A percentile compares a stretch with the other conserved stretches of the same genome.
phyloP scores from a whole-genome alignment of 2,888 invertebrate species.

The Stenichneumon culpator region DNA sequence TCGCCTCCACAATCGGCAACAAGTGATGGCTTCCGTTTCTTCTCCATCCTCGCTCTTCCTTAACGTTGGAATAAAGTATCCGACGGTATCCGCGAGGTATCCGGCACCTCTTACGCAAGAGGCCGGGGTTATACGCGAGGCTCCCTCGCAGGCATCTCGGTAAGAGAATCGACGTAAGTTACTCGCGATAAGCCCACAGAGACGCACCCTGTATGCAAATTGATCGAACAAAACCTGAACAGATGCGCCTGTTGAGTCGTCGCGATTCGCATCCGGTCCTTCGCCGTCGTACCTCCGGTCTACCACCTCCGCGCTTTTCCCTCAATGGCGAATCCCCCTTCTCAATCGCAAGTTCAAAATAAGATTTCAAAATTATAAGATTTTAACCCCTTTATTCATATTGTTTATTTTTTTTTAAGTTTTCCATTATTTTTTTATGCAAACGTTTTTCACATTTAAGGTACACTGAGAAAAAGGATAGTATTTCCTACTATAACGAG shows the following conservation, averaged over 20 bases:
- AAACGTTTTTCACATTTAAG: too few relatives aligned
- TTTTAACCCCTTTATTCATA: not conserved
- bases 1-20: slow-evolving; percentile 34
- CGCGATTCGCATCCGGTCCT: slow-evolving; percentile 55
- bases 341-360: not conserved
- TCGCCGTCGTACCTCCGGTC: slow-evolving; percentile 75
- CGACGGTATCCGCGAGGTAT: not conserved
- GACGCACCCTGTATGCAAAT: slow-evolving; percentile 58
- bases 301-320: not conserved
- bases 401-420: not conserved
- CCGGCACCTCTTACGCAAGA: slow-evolving; percentile 30
- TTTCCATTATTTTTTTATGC: not conserved
- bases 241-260: slow-evolving; percentile 35
- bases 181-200: slow-evolving; percentile 53
- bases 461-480: too few relatives aligned
- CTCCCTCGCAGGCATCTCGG: slow-evolving; percentile 23
- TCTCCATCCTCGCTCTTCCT: slow-evolving; percentile 22
- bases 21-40: slow-evolving; percentile 51
- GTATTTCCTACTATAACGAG: too few relatives aligned
- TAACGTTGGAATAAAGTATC: slow-evolving; percentile 31
- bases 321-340: not conserved
- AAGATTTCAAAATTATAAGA: not conserved
- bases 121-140: slow-evolving; percentile 6
- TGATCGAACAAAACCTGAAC: slow-evolving; percentile 38
- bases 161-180: slow-evolving; percentile 52